Percentiles rank a stretch among this genome's conserved stretches.
phyloP scores from a whole-genome alignment of 2,888 invertebrate species.

The Onchidella celtica region DNA sequence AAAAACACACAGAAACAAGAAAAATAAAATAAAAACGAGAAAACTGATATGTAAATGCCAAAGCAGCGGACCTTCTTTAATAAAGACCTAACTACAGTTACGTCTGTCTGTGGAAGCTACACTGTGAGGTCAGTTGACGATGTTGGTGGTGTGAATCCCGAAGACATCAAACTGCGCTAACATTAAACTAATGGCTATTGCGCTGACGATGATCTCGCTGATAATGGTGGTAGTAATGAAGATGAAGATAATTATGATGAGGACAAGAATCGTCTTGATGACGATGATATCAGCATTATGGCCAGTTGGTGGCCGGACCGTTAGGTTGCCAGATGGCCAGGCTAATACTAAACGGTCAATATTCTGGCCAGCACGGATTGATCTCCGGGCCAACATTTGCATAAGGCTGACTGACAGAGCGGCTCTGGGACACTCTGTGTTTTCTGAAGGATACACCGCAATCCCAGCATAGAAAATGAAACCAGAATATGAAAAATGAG shows the following conservation, averaged over 20 bases:
- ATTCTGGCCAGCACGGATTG: slow-evolving; percentile 27
- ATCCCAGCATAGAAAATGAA: neutral
- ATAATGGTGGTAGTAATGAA: neutral
- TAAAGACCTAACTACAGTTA: too few species aligned
- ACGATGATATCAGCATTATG: slow-evolving; percentile 30
- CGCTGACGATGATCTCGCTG: too few species aligned
- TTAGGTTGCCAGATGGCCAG: slow-evolving; percentile 40
- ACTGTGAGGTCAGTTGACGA: neutral
- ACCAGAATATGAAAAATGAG: too few species aligned
- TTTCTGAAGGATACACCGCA: slow-evolving; percentile 7
- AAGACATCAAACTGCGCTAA: too few species aligned
- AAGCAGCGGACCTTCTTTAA: too few species aligned
- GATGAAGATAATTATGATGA: neutral
- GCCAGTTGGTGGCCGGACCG: slow-evolving; percentile 7
- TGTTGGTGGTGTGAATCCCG: neutral
- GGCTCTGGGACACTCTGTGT: neutral
- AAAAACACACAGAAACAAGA: too few species aligned
- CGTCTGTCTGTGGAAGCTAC: neutral
- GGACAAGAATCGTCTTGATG: neutral
- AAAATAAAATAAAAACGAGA: neutral
- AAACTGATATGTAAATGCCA: neutral
- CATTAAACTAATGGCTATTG: too few species aligned
- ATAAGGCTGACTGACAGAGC: slow-evolving; percentile 29
- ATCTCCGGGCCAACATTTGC: slow-evolving; percentile 24
- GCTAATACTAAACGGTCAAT: slow-evolving; percentile 43